A percentile compares a stretch with the other conserved stretches of the same genome.
These are phyloP conservation scores for Rhizomys pruinosus DNA, from an alignment of 2,113 vertebrate genomes.

Conservation along the genomic window DNA sequence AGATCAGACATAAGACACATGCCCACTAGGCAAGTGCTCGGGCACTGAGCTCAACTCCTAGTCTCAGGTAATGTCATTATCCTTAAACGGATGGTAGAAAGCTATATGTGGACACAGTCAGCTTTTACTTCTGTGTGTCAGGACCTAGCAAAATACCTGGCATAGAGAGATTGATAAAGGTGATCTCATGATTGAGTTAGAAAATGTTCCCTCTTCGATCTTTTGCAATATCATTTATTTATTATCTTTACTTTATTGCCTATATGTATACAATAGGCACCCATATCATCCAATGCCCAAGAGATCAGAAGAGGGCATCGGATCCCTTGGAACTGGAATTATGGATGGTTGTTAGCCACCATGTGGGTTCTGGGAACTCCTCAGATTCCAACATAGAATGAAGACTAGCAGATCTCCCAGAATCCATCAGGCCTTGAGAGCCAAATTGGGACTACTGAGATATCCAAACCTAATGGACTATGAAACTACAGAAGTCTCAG, in stretches of 20 bases:
- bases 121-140: neutral
- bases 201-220: neutral
- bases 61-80: neutral
- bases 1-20: neutral
- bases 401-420: no score
- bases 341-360: no score
- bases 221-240: no score
- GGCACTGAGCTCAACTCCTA: neutral
- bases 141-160: slow-evolving; percentile 13
- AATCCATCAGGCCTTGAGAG: neutral
- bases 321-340: no score
- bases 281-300: no score
- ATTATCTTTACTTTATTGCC: no score
- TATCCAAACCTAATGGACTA: no score
- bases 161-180: neutral
- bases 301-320: no score
- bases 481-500: no score
- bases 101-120: neutral
- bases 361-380: no score
- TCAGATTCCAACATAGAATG: no score
- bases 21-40: neutral
- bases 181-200: neutral
- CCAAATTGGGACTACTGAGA: neutral
- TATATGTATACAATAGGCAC: no score
- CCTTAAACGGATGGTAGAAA: neutral